Evolutionary conservation across 2,113 vertebrate genomes (phyloP).

Genomic region (Pica pica): DNA sequence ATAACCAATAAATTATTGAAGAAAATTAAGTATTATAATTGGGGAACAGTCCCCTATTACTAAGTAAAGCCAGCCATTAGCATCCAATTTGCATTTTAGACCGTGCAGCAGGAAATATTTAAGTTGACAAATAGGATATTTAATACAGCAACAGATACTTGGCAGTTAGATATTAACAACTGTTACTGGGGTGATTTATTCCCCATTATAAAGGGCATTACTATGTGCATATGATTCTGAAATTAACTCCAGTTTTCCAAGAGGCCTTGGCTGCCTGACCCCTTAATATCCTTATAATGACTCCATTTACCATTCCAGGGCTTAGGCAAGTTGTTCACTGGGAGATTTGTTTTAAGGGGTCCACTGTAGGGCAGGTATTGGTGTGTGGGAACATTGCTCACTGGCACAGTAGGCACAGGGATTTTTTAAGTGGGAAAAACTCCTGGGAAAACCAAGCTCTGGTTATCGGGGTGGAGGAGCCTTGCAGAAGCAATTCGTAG

Average conservation of each 20-base stretch:
- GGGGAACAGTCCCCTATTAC: constrained; percentile 16
- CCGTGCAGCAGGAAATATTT: constrained; percentile 85
- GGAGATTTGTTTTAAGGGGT: constrained; percentile 51
- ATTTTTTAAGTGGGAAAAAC: neutral
- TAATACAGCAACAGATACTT: constrained; percentile 86
- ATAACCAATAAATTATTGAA: constrained; percentile 28
- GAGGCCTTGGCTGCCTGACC: constrained; percentile 92
- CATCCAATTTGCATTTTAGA: constrained; percentile 80
- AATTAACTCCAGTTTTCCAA: constrained; percentile 97
- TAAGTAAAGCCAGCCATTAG: constrained; percentile 45
- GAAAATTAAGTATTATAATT: constrained; percentile 43
- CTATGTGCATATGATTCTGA: constrained; percentile 92
- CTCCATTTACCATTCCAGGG: constrained; percentile 91
- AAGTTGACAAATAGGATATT: constrained; percentile 96
- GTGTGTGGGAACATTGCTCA: constrained; percentile 26
- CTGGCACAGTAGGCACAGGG: neutral
- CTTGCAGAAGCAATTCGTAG: rapidly evolving
- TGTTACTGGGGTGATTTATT: constrained; percentile 97
- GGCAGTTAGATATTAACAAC: constrained; percentile 98
- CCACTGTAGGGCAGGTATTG: constrained; percentile 61
- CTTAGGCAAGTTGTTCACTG: constrained; percentile 79
- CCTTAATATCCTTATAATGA: constrained; percentile 99
- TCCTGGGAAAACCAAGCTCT: neutral
- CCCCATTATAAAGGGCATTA: constrained; percentile 88
- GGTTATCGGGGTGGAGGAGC: neutral